These are phyloP conservation scores for Oscheius sp. DNA, from an alignment of 2,888 invertebrate species.

Conservation along the genomic window DNA sequence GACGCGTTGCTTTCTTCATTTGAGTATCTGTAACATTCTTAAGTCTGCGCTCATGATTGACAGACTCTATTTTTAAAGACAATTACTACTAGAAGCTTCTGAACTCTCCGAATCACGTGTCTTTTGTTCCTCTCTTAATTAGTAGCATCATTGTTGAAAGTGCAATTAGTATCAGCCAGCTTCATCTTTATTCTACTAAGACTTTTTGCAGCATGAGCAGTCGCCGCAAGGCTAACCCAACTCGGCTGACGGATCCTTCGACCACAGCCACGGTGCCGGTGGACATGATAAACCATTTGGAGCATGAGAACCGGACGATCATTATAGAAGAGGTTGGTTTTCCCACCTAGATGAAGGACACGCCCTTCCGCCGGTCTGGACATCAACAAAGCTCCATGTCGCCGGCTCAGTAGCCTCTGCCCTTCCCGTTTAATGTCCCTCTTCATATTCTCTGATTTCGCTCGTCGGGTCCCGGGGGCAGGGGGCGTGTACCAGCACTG, in stretches of 20 bases:
- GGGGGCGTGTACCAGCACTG: slow-evolving; percentile 35
- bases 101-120: slow-evolving; percentile 20
- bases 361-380: slow-evolving; percentile 9
- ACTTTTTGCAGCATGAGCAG: slow-evolving; percentile 67
- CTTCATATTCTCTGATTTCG: slow-evolving; percentile 31
- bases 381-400: not conserved
- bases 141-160: slow-evolving; percentile 33
- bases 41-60: no score
- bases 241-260: slow-evolving; percentile 35
- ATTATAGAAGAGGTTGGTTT: slow-evolving; percentile 32
- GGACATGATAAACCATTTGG: slow-evolving; percentile 29
- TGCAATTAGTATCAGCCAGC: slow-evolving; percentile 28
- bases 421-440: slow-evolving; percentile 10
- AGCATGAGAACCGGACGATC: slow-evolving; percentile 28
- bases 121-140: slow-evolving; percentile 23
- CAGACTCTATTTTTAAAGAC: not conserved
- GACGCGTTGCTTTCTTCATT: not conserved
- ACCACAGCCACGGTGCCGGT: not conserved
- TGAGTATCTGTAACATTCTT: not conserved
- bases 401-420: not conserved
- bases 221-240: slow-evolving; percentile 67
- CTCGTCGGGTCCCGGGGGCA: not conserved
- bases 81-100: not conserved
- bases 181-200: slow-evolving; percentile 14
- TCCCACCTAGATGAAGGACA: not conserved